Base-by-base conservation (phyloP, 2,113 vertebrate species). In the Dipodomys spectabilis region DNA sequence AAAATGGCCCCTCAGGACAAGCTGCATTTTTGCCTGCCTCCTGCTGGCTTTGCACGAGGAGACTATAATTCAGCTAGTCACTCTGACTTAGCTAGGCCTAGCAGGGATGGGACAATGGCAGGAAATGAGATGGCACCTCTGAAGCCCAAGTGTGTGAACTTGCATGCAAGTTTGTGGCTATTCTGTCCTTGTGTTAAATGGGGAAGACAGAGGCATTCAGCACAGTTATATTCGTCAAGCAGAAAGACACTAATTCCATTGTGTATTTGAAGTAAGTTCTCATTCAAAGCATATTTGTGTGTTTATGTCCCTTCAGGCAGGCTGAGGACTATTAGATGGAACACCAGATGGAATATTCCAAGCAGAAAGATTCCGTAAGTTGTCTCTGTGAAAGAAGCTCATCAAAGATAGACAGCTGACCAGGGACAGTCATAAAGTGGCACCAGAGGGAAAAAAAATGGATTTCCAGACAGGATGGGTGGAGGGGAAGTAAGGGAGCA, bases 401-500 rank as follows among this genome's bases (percentile, higher is more conserved):
- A 49, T 80, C 71, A 69, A 19, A 81, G 84, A 62, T 11, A 82
- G 79, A 49, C 2, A 39, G 12, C 9, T 77, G 10, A 62, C 60
- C 60, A 75, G 65, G n/a, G 65, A n/a, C 57, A 77, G 83, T 27
- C 15, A 11, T 49, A 60, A 73, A 74, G 77, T 60, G 28, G 30
- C 35, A 81, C 44, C 77, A 82, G n/a, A 79, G 57, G 86, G 91
- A 73, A 27, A 80, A 73, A 62, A n/a, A 25, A 53, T 86, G 68
- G 44, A 28, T 93, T 91, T 96, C 87, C 92, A 82, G 44, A 69
- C 27, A 79, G 72, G 64, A 10, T 88, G 57, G 64, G 57, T 94
- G 72, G 81, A 95, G 89, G 27, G 32, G 84, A 91, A 96, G 23
- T 53, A 53, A 94, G 25, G 45, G 79, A 96, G 39, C 6, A 69